A percentile compares a stretch with the other conserved stretches of the same genome.
These are phyloP conservation scores for Caenorhabditis sinica DNA, from an alignment of 2,888 invertebrate species.

Conservation along the genomic window DNA sequence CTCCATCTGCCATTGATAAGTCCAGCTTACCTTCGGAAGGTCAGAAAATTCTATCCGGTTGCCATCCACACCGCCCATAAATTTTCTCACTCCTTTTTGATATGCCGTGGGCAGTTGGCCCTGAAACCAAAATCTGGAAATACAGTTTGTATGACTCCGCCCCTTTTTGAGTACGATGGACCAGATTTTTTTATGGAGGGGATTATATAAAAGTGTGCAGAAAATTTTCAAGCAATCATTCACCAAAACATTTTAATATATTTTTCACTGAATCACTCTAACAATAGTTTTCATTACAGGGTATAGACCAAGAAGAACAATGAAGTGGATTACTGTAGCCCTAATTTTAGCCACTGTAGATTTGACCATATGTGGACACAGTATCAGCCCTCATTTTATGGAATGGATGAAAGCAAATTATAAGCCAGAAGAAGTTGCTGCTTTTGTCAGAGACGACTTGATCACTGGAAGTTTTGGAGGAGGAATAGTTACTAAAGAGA, in stretches of 20 bases:
- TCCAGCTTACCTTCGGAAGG: slow-evolving; percentile 45
- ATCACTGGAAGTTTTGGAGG: slow-evolving; percentile 63
- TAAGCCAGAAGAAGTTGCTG: slow-evolving; percentile 43
- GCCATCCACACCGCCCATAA: slow-evolving; percentile 39
- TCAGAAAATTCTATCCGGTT: slow-evolving; percentile 36
- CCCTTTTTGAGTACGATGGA: slow-evolving; percentile 17
- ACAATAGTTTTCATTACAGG: slow-evolving; percentile 20
- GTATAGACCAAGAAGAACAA: background rate
- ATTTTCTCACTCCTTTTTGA: slow-evolving; percentile 41
- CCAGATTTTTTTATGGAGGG: background rate
- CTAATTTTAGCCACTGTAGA: background rate
- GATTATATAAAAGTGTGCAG: slow-evolving; percentile 27
- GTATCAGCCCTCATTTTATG: slow-evolving; percentile 49
- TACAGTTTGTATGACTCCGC: slow-evolving; percentile 21
- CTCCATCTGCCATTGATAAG: slow-evolving; percentile 42
- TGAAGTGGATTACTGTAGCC: slow-evolving; percentile 51
- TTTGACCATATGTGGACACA: slow-evolving; percentile 27
- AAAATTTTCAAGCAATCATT: slow-evolving; percentile 4
- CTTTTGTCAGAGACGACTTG: slow-evolving; percentile 45
- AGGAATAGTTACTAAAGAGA: slow-evolving; percentile 20
- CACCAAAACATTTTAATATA: background rate
- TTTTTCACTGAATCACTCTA: background rate
- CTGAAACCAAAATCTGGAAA: slow-evolving; percentile 32
- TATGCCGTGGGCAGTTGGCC: slow-evolving; percentile 4
- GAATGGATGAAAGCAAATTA: slow-evolving; percentile 51